Evolutionary conservation across 2,113 vertebrate species (phyloP).

Genomic region (Micromys minutus): DNA sequence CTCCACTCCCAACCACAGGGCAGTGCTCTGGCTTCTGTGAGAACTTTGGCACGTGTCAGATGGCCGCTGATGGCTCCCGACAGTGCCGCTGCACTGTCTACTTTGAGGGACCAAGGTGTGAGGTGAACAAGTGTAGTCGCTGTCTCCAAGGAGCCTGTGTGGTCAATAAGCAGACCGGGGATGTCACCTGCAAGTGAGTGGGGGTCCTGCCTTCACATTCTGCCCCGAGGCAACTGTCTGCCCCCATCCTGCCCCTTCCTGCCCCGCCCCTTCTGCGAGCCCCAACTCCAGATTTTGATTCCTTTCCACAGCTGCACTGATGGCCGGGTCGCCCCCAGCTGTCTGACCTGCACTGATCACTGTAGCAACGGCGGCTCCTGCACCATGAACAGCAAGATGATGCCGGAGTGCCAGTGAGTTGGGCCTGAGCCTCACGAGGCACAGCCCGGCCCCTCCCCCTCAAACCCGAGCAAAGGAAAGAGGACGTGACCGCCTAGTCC

Average conservation of each 20-base stretch:
- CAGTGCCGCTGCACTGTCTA: constrained; percentile 90
- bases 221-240: not conserved
- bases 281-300: not conserved
- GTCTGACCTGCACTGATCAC: constrained; percentile 91
- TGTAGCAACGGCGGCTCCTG: constrained; percentile 91
- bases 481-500: not conserved
- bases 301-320: constrained; percentile 89
- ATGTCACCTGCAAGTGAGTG: constrained; percentile 92
- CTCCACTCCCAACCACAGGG: constrained; percentile 80
- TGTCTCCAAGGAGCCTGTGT: constrained; percentile 92
- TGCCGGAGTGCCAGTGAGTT: constrained; percentile 95
- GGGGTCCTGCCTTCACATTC: not conserved
- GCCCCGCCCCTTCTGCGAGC: not conserved
- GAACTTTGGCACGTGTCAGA: constrained; percentile 91
- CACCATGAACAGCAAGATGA: constrained; percentile 88
- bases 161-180: constrained; percentile 85
- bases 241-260: not conserved
- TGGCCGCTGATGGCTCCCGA: constrained; percentile 87
- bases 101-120: constrained; percentile 89
- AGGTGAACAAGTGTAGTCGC: constrained; percentile 92
- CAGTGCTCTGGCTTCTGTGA: constrained; percentile 93
- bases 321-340: constrained; percentile 89
- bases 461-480: not conserved
- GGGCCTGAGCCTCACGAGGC: not conserved
- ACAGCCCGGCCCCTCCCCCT: not conserved